phyloP scores from a whole-genome alignment of 2,113 vertebrate species.

The Hemibagrus wyckioides region DNA sequence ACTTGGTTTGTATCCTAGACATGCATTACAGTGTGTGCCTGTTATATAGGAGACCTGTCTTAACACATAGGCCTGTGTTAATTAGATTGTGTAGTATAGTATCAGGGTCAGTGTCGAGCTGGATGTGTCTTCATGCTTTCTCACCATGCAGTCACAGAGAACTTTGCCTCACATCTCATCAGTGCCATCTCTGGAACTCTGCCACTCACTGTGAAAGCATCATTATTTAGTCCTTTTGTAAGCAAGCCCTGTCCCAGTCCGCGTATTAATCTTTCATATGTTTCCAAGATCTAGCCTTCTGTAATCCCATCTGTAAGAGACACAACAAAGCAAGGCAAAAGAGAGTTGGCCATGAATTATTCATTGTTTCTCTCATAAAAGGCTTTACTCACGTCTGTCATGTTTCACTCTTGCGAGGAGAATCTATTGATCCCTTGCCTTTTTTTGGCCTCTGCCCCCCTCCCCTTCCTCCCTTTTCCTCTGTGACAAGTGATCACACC shows the following conservation, averaged over 20 bases:
- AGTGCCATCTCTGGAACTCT: constrained; percentile 61
- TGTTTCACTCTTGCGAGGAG: constrained; percentile 74
- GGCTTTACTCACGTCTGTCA: constrained; percentile 77
- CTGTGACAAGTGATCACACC: constrained; percentile 69
- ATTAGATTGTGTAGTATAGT: constrained; percentile 13
- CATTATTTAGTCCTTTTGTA: constrained; percentile 80
- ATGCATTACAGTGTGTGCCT: background rate
- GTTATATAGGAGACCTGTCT: constrained; percentile 4
- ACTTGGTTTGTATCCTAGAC: background rate
- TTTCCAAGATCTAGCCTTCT: constrained; percentile 80
- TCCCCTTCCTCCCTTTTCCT: background rate
- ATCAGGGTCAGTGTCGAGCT: constrained; percentile 22
- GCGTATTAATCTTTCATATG: constrained; percentile 83
- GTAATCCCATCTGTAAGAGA: constrained; percentile 81
- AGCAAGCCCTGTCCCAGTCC: constrained; percentile 76
- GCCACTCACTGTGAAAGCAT: constrained; percentile 75
- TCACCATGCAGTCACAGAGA: constrained; percentile 26
- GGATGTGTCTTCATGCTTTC: constrained; percentile 13
- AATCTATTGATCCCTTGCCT: constrained; percentile 76
- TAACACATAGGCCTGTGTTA: constrained; percentile 16
- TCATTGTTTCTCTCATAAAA: constrained; percentile 77
- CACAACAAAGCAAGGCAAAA: constrained; percentile 77
- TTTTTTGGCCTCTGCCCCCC: constrained; percentile 42
- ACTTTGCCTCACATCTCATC: constrained; percentile 51
- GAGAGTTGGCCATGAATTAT: constrained; percentile 74